Base-by-base conservation (phyloP, 2,113 vertebrate genomes). In the Mustela lutreola region DNA sequence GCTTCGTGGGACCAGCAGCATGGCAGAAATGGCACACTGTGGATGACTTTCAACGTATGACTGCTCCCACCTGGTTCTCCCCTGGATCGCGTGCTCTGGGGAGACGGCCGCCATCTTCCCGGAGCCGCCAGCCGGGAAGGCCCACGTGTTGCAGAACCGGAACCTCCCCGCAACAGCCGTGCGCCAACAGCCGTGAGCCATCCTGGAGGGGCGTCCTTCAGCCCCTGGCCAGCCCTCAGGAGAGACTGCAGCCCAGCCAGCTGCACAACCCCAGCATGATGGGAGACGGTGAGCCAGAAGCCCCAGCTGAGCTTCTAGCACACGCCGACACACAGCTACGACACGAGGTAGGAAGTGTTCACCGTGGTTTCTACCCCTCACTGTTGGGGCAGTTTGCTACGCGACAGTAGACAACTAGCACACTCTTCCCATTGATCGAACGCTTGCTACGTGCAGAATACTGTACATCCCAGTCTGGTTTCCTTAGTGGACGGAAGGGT, bases 271-370 rank as follows among this genome's bases (percentile, higher is more conserved):
- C 39, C 1, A 10, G 3, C 33, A 2, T 50, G 33, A 33, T 1
- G 5, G 16, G 85, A 53, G 78, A 42, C 33, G 8, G 2, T 36
- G 48, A 33, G 58, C 50, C 70, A 12, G 85, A 50, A 48, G 11
- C 24, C 5, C 11, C 42, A 4, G 16, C n/a, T 19, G 2, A 31
- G 5, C 2, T 11, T 11, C 19, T 12, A 70, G 60, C 50, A 0
- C 0, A 0, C 11, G 7, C 50, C 0, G 1, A 24, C 0, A 3
- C 48, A 18, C 39, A 78, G 39, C 5, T 4, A 2, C 33, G 0
- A 0, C 11, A 21, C 26, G 63, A 42, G 42, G 50, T 0, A 18
- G 3, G 2, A 5, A 11, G 3, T 0, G 8, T 5, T 18, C 33
- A 2, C 15, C 0, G 0, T 5, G 24, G 21, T 8, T 65, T 58